Evolutionary conservation across 2,113 vertebrate genomes (phyloP), one percentile per base, ranked within the genome.

Genomic region (Lethenteron reissneri): DNA sequence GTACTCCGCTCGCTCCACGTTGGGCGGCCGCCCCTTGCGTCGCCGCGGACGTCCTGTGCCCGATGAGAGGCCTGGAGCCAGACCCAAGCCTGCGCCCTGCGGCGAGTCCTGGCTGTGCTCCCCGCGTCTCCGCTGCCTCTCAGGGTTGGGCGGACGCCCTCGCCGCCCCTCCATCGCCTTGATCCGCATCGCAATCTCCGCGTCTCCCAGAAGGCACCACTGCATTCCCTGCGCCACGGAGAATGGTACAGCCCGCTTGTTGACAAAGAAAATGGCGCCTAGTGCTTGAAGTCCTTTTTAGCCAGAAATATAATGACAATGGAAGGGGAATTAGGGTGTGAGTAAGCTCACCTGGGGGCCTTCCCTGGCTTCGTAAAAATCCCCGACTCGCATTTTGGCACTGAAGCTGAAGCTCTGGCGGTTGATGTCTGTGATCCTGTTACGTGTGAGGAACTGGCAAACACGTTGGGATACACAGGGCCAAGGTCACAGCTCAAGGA

Each of bases 361-460:
- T 81, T 92, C 87, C 88, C 87, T 88, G 83, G 86, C 86, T 89
- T 94, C 87, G 85, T 94, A 95, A 85, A 97, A 94, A 85, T 91
- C 86, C 80, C 91, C 91, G 82, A 92, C 85, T 83, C 85, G 87
- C 82, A 95, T 86, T 87, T 96, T 97, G 84, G 87, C 83, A 83
- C 88, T 92, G 82, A 97, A 95, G 86, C 89, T 92, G 82, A 97
- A 97, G 84, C 94, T 88, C 79, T 90, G 88, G 78, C 89, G 87
- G 79, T 90, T 85, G 84, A 97, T 88, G 84, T 90, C 84, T 80
- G 82, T 86, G 82, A 96, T 88, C 85, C 91, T 86, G 83, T 88
- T 89, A 83, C 87, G 86, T 80, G 84, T 83, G 78, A 95, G 84
- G 83, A 92, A 94, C 88, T 97, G 84, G 81, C 84, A 68, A 68